Conservation (phyloP, 2,113 vertebrate species). For the Neofelis nebulosa region DNA sequence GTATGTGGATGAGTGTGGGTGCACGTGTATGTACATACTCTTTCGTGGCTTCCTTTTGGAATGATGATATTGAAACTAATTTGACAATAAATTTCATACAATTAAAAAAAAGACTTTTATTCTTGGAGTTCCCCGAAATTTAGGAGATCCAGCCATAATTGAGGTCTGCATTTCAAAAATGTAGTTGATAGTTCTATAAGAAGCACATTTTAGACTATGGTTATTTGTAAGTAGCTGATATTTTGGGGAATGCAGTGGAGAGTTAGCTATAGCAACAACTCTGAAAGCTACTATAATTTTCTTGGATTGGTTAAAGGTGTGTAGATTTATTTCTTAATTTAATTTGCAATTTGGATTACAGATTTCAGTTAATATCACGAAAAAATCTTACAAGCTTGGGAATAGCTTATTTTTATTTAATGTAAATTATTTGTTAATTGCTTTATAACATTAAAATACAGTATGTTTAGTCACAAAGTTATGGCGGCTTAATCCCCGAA, state of each 20-base stretch:
- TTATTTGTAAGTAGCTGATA: background rate
- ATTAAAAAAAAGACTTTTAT: background rate
- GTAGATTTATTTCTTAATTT: conserved; percentile 72
- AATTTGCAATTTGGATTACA: conserved; percentile 57
- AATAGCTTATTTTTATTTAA: conserved; percentile 73
- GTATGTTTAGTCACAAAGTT: conserved; percentile 47
- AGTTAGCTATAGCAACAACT: conserved; percentile 18
- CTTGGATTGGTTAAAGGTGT: conserved; percentile 60
- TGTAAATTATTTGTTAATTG: conserved; percentile 73
- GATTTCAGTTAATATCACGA: conserved; percentile 54
- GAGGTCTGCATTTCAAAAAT: background rate
- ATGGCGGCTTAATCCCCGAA: conserved; percentile 11
- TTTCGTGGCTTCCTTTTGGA: background rate
- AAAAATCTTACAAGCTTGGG: conserved; percentile 52
- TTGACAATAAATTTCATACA: no score
- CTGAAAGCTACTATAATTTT: conserved; percentile 43
- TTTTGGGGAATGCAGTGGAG: background rate
- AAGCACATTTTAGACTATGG: background rate
- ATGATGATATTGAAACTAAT: background rate
- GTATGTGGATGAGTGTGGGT: background rate
- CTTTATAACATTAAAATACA: conserved; percentile 66
- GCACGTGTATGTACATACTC: background rate
- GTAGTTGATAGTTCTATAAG: background rate
- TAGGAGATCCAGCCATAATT: background rate
- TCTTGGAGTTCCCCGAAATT: background rate